These are phyloP conservation scores for Dermatemys mawii DNA, from an alignment of 2,113 vertebrate species.

Conservation along the genomic window DNA sequence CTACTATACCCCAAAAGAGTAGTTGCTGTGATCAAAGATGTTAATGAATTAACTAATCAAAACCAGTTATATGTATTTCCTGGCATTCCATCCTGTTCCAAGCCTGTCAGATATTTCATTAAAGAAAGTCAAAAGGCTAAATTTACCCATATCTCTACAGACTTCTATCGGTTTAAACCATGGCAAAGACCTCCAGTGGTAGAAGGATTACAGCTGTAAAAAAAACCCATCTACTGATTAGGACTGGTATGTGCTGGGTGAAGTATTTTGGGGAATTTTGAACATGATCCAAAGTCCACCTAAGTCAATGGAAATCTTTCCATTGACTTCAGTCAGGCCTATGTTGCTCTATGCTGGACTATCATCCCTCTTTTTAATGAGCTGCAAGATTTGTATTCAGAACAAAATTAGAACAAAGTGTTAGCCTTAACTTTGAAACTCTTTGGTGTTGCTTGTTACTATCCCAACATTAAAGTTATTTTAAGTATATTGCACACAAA, in stretches of 20 bases:
- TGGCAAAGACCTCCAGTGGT: too few species aligned
- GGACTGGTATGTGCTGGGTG: not conserved
- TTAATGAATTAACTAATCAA: not conserved
- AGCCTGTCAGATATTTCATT: not conserved
- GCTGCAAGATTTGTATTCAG: not conserved
- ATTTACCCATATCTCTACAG: not conserved
- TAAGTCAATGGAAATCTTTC: not conserved
- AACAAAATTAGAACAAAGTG: not conserved
- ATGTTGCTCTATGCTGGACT: not conserved
- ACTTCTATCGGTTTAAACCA: not conserved
- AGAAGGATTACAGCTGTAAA: too few species aligned
- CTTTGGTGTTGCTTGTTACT: constrained; percentile 30
- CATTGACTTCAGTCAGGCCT: not conserved
- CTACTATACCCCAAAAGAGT: not conserved
- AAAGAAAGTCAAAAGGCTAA: not conserved
- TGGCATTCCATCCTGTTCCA: not conserved
- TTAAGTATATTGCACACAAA: constrained; percentile 31
- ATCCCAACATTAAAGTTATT: constrained; percentile 38
- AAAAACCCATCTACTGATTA: not conserved
- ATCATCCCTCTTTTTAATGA: constrained; percentile 36
- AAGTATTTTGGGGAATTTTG: not conserved
- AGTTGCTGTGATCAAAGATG: not conserved
- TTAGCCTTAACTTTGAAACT: constrained; percentile 10
- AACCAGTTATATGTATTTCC: not conserved
- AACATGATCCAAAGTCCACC: not conserved